A percentile compares a stretch with the other conserved stretches of the same genome.
Conservation (phyloP, 2,888 invertebrate species). For the Orthosia gracilis region DNA sequence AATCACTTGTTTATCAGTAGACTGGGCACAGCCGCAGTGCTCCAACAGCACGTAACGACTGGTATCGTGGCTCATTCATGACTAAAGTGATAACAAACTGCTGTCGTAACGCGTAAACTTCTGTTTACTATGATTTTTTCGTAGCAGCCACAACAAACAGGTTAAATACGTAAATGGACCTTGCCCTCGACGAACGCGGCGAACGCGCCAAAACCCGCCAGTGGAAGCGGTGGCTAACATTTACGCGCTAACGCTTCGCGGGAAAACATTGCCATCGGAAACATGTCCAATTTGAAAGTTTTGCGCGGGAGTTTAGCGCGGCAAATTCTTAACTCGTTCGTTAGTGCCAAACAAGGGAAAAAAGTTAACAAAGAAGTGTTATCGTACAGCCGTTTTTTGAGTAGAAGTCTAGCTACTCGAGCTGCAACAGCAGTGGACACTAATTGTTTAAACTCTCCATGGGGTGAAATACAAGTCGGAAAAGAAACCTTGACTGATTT, state of each 20-base stretch:
- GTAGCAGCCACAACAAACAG: slow-evolving; percentile 72
- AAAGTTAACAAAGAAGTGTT: slow-evolving; percentile 69
- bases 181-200: slow-evolving; percentile 78
- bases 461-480: slow-evolving; percentile 90
- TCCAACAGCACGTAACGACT: slow-evolving; percentile 30
- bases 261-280: slow-evolving; percentile 77
- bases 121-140: slow-evolving; percentile 73
- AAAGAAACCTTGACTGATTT: slow-evolving; percentile 91
- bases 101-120: slow-evolving; percentile 63
- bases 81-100: slow-evolving; percentile 65
- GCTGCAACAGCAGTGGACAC: slow-evolving; percentile 78
- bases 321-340: slow-evolving; percentile 77
- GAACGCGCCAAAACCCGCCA: slow-evolving; percentile 82
- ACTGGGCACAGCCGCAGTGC: slow-evolving; percentile 12
- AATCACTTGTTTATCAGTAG: slow-evolving; percentile 39
- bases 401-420: slow-evolving; percentile 81
- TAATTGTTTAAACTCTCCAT: slow-evolving; percentile 83
- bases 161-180: slow-evolving; percentile 82
- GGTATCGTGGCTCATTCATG: slow-evolving; percentile 68
- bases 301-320: slow-evolving; percentile 87
- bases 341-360: slow-evolving; percentile 74
- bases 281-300: slow-evolving; percentile 88
- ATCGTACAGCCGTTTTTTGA: slow-evolving; percentile 66
- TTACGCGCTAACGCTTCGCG: slow-evolving; percentile 78
- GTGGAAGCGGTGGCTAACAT: slow-evolving; percentile 73